Base-by-base conservation (phyloP, 1,140 invertebrate genomes). In the Acromyrmex heyeri region DNA sequence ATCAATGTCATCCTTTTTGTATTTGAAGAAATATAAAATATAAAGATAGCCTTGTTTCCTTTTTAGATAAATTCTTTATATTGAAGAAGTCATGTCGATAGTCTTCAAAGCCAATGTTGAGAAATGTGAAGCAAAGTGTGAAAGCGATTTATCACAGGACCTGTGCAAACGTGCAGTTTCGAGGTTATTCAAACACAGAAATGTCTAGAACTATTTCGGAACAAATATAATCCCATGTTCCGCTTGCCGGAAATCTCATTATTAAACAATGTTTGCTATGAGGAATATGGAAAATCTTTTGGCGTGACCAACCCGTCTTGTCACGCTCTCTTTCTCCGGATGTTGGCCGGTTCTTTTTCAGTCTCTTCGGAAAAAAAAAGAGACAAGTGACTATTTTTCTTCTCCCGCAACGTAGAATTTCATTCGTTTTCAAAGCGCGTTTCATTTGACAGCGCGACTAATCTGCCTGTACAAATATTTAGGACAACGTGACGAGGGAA, bases 381-480 rank as follows among this genome's bases (percentile, higher is more conserved):
- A 21, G 1, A 70, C 21, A 21, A 72, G 57, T 38, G 79, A 70
- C 18, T 50, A 67, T 67, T 67, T 69, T 69, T 69, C 57, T 55
- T 76, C 3, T 18, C 7, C 0, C 2, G 18, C 12, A n/a, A 34
- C 21, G 34, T 34, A 48, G 38, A 76, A 76, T 72, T 34, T 87
- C 44, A 57, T 48, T 67, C 72, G 24, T 50, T 50, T 6, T 16
- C 16, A 38, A 57, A 21, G 18, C 38, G n/a, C 53, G 81, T 87
- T 72, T 67, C 59, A 78, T 53, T 76, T 4, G 61, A 12, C 34
- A 64, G 87, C 92, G 90, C 76, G 85, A 91, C 93, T 93, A 93
- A 93, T 94, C 93, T 92, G 67, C 27, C 59, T 81, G 82, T 82
- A 90, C 90, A 93, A 93, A 93, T 93, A 92, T 93, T 92, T 94